phyloP scores from a whole-genome alignment of 2,113 vertebrate species.

The Nettapus auritus region DNA sequence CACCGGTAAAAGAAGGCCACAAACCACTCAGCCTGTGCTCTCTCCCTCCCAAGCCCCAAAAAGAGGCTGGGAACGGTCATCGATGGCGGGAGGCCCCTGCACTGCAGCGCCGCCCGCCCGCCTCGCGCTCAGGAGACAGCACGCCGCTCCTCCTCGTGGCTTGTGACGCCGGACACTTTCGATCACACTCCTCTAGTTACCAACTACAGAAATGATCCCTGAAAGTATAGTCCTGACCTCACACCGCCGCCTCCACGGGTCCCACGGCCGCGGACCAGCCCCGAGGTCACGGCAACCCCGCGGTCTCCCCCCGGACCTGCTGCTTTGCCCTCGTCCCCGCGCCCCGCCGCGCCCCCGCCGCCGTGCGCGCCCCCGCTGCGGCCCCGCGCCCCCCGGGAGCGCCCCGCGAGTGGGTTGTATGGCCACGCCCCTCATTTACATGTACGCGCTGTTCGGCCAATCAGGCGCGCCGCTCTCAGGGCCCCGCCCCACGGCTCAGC shows the following conservation, averaged over 20 bases:
- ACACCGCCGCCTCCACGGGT: fast-evolving
- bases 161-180: too few relatives aligned
- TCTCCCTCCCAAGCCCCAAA: neutral
- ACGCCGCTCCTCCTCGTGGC: too few relatives aligned
- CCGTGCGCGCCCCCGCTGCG: too few relatives aligned
- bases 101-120: neutral
- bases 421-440: neutral
- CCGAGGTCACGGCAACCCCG: neutral
- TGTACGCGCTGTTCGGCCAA: fast-evolving
- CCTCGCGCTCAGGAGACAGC: neutral
- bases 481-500: too few relatives aligned
- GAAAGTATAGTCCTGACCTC: slow-evolving; percentile 23
- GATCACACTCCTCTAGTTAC: too few relatives aligned
- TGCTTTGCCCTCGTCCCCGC: too few relatives aligned
- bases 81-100: neutral
- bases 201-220: slow-evolving; percentile 42
- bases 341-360: too few relatives aligned
- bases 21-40: slow-evolving; percentile 40
- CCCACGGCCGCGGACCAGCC: too few relatives aligned
- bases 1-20: neutral
- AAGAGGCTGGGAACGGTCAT: neutral
- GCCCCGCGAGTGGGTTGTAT: too few relatives aligned
- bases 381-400: too few relatives aligned
- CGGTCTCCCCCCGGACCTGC: too few relatives aligned
- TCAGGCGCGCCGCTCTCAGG: neutral